These are phyloP conservation scores for Catharus ustulatus DNA, from an alignment of 2,797 vertebrate species.

Conservation along the genomic window DNA sequence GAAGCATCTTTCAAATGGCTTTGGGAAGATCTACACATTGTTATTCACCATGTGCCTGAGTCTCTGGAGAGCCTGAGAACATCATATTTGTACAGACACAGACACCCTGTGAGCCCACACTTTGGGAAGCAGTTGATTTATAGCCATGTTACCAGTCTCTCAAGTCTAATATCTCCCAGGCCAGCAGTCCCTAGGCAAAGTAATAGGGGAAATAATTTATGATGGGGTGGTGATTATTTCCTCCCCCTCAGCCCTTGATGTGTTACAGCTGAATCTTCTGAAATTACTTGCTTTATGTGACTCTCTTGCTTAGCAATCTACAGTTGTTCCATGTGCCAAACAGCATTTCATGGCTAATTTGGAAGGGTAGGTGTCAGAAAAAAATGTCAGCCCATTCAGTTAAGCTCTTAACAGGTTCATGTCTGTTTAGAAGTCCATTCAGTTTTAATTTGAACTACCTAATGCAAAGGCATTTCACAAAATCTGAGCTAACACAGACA, in stretches of 20 bases:
- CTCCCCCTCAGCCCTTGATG: background rate
- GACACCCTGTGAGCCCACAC: background rate
- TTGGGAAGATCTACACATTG: background rate
- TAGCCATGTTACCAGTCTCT: constrained; percentile 1
- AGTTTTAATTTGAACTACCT: background rate
- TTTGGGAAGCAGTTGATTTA: constrained; percentile 24
- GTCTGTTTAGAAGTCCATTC: background rate
- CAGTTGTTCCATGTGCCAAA: constrained; percentile 20
- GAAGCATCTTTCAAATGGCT: background rate
- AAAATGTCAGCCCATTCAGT: background rate
- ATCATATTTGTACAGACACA: background rate
- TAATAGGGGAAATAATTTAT: constrained; percentile 48
- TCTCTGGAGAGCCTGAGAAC: constrained; percentile 23
- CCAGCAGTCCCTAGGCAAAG: background rate
- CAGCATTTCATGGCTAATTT: constrained; percentile 42
- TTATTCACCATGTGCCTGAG: background rate
- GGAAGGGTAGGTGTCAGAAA: background rate
- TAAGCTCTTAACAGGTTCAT: background rate
- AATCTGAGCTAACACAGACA: background rate
- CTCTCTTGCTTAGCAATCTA: background rate
- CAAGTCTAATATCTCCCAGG: background rate
- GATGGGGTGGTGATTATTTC: constrained; percentile 29
- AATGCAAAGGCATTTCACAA: background rate
- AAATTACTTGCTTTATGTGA: constrained; percentile 6
- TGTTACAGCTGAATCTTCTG: constrained; percentile 27